A percentile compares a stretch with the other conserved stretches of the same genome.
These are phyloP conservation scores for Dynastes grantii DNA, from an alignment of 2,888 invertebrate species.

Conservation along the genomic window DNA sequence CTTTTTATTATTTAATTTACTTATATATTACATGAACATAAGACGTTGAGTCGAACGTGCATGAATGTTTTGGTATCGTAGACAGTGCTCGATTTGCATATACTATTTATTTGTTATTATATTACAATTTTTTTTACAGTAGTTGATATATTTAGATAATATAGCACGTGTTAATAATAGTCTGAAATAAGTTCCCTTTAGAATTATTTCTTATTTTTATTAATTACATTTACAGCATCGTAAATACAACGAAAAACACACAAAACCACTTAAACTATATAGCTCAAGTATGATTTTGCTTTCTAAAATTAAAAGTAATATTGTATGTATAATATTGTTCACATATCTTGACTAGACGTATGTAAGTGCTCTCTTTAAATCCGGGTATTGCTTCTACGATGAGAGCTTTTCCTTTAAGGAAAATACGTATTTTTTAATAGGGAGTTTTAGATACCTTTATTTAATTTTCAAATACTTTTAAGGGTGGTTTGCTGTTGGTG, in stretches of 20 bases:
- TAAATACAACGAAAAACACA: conserved; percentile 44
- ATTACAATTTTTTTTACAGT: conserved; percentile 49
- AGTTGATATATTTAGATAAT: conserved; percentile 50
- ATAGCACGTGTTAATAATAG: conserved; percentile 52
- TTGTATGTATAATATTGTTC: background rate
- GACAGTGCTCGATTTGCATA: conserved; percentile 65
- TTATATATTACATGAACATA: conserved; percentile 44
- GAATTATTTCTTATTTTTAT: conserved; percentile 52
- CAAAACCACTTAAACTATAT: conserved; percentile 32
- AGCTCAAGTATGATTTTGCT: background rate
- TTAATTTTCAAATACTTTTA: too few species aligned
- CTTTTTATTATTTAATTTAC: conserved; percentile 41
- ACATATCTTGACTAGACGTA: background rate
- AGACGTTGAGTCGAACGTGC: conserved; percentile 56
- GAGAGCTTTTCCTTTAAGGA: too few species aligned
- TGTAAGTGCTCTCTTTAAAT: too few species aligned
- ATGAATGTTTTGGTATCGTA: conserved; percentile 63
- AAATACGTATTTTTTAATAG: too few species aligned
- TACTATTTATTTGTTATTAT: conserved; percentile 53
- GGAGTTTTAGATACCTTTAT: too few species aligned
- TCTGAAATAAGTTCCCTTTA: conserved; percentile 51
- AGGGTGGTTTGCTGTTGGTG: too few species aligned
- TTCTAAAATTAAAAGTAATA: background rate
- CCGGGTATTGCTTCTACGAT: too few species aligned
- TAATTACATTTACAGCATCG: conserved; percentile 47